Base-by-base conservation (phyloP, 1,140 invertebrate genomes). In the Myzus persicae region DNA sequence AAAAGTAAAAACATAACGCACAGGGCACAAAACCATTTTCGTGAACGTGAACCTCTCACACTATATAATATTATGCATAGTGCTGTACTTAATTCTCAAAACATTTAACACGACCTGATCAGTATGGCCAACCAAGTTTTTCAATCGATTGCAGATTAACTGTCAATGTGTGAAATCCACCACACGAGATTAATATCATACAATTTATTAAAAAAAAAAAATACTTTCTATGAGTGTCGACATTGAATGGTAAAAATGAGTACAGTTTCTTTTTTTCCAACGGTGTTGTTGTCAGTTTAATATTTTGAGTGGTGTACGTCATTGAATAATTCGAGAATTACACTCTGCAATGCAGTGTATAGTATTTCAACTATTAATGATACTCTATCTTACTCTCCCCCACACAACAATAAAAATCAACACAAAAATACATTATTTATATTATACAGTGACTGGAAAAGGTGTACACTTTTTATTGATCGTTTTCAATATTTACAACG, bases 381-480 rank as follows among this genome's bases (percentile, higher is more conserved):
- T 67, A 67, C 31, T 67, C 11, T 18, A n/a, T 67, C 59, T 2
- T 31, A 67, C 59, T 67, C 59, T n/a, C 11, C 31, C 59, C 59
- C 6, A n/a, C 4, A 67, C 59, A 67, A 59, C 11, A 59, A 59
- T 59, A 59, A 31, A 59, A 59, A 59, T 59, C 54, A 59, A 59
- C 54, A 59, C 54, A 59, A 67, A n/a, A 67, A 67, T 67, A 67
- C 54, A 67, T 67, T 67, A 67, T 67, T 67, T 67, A 67, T 67
- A n/a, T 67, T 18, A 67, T 67, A 67, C 31, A 1, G 31, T 2
- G 59, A n/a, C 14, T 67, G 59, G 14, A 67, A 67, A 67, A 67
- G 59, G 59, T 67, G 59, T n/a, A 67, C 18, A n/a, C 59, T n/a
- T 67, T 67, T 67, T 67, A 67, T 67, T 67, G 59, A 67, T 67